Base-by-base conservation (phyloP, 2,113 vertebrate genomes). In the Brevimyrus niger region DNA sequence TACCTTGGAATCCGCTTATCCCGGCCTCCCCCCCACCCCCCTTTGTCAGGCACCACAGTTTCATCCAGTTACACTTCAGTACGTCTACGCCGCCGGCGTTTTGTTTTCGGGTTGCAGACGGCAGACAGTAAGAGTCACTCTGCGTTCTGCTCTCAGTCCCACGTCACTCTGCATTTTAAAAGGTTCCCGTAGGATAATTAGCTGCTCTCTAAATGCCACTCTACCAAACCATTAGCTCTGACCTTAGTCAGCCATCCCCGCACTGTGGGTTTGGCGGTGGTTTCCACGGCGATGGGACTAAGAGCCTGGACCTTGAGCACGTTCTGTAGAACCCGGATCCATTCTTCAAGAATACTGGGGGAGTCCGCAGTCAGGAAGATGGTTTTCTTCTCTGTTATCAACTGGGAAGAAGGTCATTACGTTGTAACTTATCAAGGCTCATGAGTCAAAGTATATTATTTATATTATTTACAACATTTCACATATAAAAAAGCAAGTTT, bases 161-260 rank as follows among this genome's bases (percentile, higher is more conserved):
- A 15, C 27, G 11, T 27, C 3, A 11, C 27, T 42, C 88, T 46
- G 35, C 4, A 17, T 50, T 47, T 8, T 53, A 10, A 51, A 48
- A 3, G 21, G 47, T 19, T 23, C 38, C 65, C 65, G 55, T 58
- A 90, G 69, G 69, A 88, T 23, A 58, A 58, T 27, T 35, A 44
- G 10, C 76, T 42, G 65, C 4, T 51, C 31, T 19, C 17, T 27
- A 31, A 69, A 86, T 21, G 27, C 58, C 44, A 5, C 2, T 4
- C 44, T 23, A n/a, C 4, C 76, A 82, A 46, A 47, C 89, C 85
- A 86, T 88, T 69, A 88, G 58, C 80, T 50, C 93, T 94, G 89
- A 98, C 97, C 97, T 98, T 98, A 13, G 97, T 97, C 3, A 98
- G 95, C 97, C 97, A 98, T 19, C 97, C 97, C 93, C 95, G 95